Conservation (phyloP, 2,888 invertebrate species). For the Cheilosia grossa region DNA sequence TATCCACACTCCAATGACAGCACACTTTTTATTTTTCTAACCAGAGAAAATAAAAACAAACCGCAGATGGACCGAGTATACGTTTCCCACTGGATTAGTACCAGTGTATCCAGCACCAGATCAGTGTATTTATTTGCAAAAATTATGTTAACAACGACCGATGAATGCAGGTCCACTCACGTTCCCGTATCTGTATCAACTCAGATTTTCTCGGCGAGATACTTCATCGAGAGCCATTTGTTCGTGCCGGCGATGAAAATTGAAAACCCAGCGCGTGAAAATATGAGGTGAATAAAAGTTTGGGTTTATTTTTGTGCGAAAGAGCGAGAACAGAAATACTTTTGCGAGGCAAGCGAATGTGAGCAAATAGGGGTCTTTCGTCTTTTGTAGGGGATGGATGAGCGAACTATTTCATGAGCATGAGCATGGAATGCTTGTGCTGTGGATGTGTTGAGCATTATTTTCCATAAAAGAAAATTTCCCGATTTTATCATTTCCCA, state of each 20-base stretch:
- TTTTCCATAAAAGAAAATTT: slow-evolving; percentile 61
- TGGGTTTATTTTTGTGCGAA: slow-evolving; percentile 51
- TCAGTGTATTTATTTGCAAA: slow-evolving; percentile 35
- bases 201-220: slow-evolving; percentile 71
- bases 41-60: slow-evolving; percentile 31
- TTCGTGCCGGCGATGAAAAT: slow-evolving; percentile 45
- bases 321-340: slow-evolving; percentile 17
- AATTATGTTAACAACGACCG: slow-evolving; percentile 62
- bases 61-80: neutral
- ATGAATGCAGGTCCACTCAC: slow-evolving; percentile 76
- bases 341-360: slow-evolving; percentile 13
- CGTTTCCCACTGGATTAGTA: neutral
- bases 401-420: too few species aligned
- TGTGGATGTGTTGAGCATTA: neutral
- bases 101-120: neutral
- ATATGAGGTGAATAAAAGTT: slow-evolving; percentile 34
- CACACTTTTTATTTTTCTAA: slow-evolving; percentile 14
- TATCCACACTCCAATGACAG: slow-evolving; percentile 16
- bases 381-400: too few species aligned
- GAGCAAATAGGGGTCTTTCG: slow-evolving; percentile 3
- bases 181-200: slow-evolving; percentile 78
- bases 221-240: slow-evolving; percentile 41
- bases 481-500: slow-evolving; percentile 60
- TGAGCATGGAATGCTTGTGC: too few species aligned
- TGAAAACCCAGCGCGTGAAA: slow-evolving; percentile 8